Evolutionary conservation across 1,140 invertebrate genomes (phyloP), one percentile per base, ranked within the genome.

Genomic region (Steinernema feltiae): DNA sequence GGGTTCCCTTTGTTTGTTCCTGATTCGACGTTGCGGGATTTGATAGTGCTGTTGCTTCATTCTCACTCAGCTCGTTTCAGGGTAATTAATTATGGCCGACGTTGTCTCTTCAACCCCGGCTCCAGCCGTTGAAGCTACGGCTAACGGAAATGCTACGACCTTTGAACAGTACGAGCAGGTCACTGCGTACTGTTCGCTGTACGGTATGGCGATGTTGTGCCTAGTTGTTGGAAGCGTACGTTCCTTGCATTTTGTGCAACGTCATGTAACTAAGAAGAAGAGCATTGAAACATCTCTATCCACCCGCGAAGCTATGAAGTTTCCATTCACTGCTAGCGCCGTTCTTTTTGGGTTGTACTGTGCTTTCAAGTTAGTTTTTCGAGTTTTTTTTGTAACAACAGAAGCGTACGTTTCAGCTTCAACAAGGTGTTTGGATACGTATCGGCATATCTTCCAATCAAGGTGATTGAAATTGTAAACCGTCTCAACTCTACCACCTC

Each of bases 311-410:
- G 79, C 79, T 0, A 76, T 35, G 18, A 74, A 35, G 7, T 80
- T 80, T 72, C 79, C 79, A 0, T 24, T 80, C 21, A 48, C 79
- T 0, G 79, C 79, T 31, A 79, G 77, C 17, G 12, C 32, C 17
- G 79, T 80, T 48, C 72, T 80, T 7, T 80, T 80, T 35, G 79
- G 79, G n/a, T 76, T 80, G 24, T 80, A 80, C 46, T 69, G 73
- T 21, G 74, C 80, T 30, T 80, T 80, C 79, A 80, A 80, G 73
- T 80, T 31, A n/a, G 75, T 73, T 1, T 21, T n/a, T n/a, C n/a
- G n/a, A n/a, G 18, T 41, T 53, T 27, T 46, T 78, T 41, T 31
- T 30, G 0, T 3, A 72, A 27, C 27, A 75, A 30, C 27, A 75
- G 24, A 17, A 27, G 24, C 30, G 41, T 41, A 75, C 2, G 2